phyloP scores from a whole-genome alignment of 2,888 invertebrate genomes.

The Pecten maximus region DNA sequence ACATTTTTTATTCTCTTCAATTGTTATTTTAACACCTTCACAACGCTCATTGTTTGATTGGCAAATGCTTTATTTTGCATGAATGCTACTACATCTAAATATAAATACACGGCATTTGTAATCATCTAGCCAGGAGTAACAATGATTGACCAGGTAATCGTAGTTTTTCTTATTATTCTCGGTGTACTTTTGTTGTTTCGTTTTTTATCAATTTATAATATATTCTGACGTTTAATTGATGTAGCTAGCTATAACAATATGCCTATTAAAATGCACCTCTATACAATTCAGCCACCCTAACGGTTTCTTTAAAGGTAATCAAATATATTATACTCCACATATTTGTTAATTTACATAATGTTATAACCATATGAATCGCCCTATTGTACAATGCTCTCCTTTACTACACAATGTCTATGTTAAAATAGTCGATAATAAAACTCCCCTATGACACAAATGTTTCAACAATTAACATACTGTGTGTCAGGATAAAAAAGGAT shows the following conservation, averaged over 20 bases:
- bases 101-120: too few relatives aligned
- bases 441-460: not conserved
- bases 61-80: too few relatives aligned
- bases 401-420: not conserved
- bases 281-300: not conserved
- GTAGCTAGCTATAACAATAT: not conserved
- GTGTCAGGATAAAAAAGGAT: not conserved
- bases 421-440: not conserved
- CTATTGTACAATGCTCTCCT: not conserved
- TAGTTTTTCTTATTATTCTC: too few relatives aligned
- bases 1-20: too few relatives aligned
- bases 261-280: not conserved
- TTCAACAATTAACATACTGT: conserved; percentile 14
- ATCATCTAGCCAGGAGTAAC: too few relatives aligned
- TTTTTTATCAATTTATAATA: not conserved
- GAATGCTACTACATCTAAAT: too few relatives aligned
- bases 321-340: not conserved
- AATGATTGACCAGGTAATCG: too few relatives aligned
- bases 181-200: too few relatives aligned
- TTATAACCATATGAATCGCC: not conserved
- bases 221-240: not conserved
- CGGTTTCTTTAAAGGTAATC: not conserved
- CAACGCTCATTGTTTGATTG: too few relatives aligned
- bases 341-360: not conserved
- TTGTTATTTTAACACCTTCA: too few relatives aligned